These are phyloP conservation scores for Notospermus geniculatus DNA, from an alignment of 1,140 invertebrate species.

Conservation along the genomic window DNA sequence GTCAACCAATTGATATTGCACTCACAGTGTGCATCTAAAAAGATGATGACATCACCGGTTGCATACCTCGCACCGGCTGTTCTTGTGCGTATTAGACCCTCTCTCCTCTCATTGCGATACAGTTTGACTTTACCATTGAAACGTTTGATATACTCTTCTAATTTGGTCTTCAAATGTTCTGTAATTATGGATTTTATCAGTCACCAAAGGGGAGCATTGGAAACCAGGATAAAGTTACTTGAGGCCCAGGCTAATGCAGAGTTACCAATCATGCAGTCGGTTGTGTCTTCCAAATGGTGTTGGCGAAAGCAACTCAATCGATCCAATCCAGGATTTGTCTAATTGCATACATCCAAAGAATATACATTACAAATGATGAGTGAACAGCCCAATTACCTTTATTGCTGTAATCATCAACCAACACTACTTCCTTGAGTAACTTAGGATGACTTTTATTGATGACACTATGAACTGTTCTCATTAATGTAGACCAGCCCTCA, in stretches of 20 bases:
- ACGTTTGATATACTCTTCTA: slow-evolving; percentile 87
- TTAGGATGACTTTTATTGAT: slow-evolving; percentile 87
- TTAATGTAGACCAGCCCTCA: slow-evolving; percentile 89
- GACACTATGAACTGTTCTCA: slow-evolving; percentile 95
- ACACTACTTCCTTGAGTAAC: slow-evolving; percentile 89
- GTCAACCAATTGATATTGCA: slow-evolving; percentile 91
- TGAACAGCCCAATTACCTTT: slow-evolving; percentile 61
- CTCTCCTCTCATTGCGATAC: slow-evolving; percentile 72
- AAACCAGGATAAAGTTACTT: too few relatives aligned
- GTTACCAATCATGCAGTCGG: too few relatives aligned
- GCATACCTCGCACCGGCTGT: slow-evolving; percentile 91
- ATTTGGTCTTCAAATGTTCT: slow-evolving; percentile 82
- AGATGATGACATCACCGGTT: slow-evolving; percentile 93
- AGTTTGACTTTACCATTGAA: slow-evolving; percentile 83
- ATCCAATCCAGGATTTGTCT: too few relatives aligned
- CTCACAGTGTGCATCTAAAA: slow-evolving; percentile 85
- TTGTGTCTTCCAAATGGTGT: too few relatives aligned
- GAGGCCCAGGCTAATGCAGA: too few relatives aligned
- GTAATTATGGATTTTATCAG: slow-evolving; percentile 31
- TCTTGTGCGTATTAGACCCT: slow-evolving; percentile 93
- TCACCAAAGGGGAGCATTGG: too few relatives aligned
- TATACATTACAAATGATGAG: too few relatives aligned
- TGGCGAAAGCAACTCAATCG: too few relatives aligned
- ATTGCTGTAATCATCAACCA: slow-evolving; percentile 97
- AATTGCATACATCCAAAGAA: too few relatives aligned